These are phyloP conservation scores for Caenorhabditis wallacei DNA, from an alignment of 2,888 invertebrate genomes.

Conservation along the genomic window DNA sequence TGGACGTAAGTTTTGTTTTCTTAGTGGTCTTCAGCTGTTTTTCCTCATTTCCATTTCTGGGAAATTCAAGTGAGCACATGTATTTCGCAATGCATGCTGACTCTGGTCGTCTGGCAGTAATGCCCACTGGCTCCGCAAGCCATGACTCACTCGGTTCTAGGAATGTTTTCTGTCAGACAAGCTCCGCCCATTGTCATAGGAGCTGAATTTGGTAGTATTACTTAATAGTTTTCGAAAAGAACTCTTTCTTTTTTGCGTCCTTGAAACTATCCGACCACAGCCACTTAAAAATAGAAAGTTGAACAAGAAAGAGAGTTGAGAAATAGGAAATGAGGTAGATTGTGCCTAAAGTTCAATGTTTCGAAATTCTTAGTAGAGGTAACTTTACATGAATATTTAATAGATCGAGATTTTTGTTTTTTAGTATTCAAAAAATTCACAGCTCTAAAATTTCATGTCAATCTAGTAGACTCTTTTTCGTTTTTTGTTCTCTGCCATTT, in stretches of 20 bases:
- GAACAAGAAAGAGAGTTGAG: conserved; percentile 4
- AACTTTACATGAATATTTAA: too few species aligned
- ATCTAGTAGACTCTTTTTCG: not conserved
- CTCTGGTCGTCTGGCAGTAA: conserved; percentile 40
- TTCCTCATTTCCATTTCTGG: not conserved
- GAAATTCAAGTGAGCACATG: conserved; percentile 13
- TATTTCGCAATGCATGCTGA: conserved; percentile 56
- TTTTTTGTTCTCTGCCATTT: not conserved
- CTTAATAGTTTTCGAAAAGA: not conserved
- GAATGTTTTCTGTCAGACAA: conserved; percentile 58
- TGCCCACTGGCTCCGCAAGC: conserved; percentile 29
- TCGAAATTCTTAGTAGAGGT: conserved; percentile 1
- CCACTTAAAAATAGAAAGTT: conserved; percentile 36
- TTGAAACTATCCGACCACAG: conserved; percentile 13
- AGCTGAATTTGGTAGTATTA: conserved; percentile 35
- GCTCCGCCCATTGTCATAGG: conserved; percentile 59
- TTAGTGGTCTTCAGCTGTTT: conserved; percentile 1
- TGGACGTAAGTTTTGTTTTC: conserved; percentile 65
- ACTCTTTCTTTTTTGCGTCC: conserved; percentile 15
- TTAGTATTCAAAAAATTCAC: too few species aligned
- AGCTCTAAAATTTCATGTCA: not conserved
- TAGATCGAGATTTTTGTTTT: too few species aligned
- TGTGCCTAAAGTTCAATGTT: conserved; percentile 6
- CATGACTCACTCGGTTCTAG: conserved; percentile 55
- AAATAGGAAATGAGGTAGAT: not conserved